phyloP scores from a whole-genome alignment of 1,140 invertebrate genomes.

The Nasonia giraulti region DNA sequence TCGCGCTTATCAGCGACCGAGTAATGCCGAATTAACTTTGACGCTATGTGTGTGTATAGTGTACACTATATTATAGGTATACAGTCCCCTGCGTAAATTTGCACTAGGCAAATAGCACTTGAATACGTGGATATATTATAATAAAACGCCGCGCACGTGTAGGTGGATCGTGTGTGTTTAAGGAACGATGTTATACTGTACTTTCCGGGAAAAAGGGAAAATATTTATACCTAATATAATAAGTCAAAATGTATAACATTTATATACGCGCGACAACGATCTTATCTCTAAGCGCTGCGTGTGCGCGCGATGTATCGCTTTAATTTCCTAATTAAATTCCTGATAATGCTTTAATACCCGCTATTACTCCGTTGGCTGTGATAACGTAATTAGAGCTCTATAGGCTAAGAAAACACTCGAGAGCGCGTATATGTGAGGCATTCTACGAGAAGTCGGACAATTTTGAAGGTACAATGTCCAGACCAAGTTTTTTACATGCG shows the following conservation, averaged over 20 bases:
- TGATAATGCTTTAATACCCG: neutral
- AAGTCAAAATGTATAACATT: too few species aligned
- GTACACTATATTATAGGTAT: neutral
- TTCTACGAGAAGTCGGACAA: too few species aligned
- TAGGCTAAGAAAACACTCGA: neutral
- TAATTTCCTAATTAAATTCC: slow-evolving; percentile 12
- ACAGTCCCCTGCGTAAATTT: neutral
- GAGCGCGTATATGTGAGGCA: too few species aligned
- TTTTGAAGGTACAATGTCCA: too few species aligned
- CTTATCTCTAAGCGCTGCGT: neutral
- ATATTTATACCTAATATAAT: too few species aligned
- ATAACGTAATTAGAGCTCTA: slow-evolving; percentile 5
- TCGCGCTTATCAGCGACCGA: neutral
- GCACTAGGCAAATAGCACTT: neutral
- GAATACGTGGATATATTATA: neutral
- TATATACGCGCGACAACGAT: neutral
- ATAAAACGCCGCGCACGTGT: neutral
- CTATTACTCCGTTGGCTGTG: neutral
- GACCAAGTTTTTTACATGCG: too few species aligned
- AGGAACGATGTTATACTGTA: too few species aligned
- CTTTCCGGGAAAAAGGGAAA: too few species aligned
- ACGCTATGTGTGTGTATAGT: neutral
- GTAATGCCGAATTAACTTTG: neutral
- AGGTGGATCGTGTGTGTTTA: neutral
- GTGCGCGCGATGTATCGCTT: neutral